phyloP scores from a whole-genome alignment of 2,797 vertebrate genomes.

The Alcedo atthis region DNA sequence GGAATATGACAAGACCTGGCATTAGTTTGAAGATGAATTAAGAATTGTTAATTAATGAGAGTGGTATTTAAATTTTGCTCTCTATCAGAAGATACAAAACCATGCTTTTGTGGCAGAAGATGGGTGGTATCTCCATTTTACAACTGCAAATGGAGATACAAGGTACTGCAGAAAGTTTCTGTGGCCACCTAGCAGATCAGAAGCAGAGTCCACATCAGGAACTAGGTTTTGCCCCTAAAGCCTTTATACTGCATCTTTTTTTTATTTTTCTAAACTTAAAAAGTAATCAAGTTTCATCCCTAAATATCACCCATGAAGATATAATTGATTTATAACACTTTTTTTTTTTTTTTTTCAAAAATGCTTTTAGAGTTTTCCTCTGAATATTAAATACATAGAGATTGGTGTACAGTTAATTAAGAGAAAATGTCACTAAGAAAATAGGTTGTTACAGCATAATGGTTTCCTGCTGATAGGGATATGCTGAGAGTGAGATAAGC shows the following conservation, averaged over 20 bases:
- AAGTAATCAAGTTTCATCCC: background rate
- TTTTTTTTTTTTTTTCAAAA: constrained; percentile 29
- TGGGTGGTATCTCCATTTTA: background rate
- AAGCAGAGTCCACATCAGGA: background rate
- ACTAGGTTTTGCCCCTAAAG: background rate
- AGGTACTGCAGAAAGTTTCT: background rate
- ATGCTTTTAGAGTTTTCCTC: constrained; percentile 16
- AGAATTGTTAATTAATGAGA: background rate
- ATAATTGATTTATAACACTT: background rate
- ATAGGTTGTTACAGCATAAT: constrained; percentile 62
- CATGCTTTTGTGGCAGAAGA: background rate
- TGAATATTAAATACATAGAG: constrained; percentile 50
- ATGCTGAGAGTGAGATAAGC: constrained; percentile 73
- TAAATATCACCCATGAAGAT: background rate
- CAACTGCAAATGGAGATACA: background rate
- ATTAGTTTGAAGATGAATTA: background rate
- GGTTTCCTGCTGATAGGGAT: constrained; percentile 67
- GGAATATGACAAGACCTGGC: background rate
- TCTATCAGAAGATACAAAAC: background rate
- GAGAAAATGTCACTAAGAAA: constrained; percentile 74
- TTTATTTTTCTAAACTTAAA: background rate
- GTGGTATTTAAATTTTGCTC: constrained; percentile 4
- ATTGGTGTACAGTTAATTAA: constrained; percentile 71
- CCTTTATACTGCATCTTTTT: background rate
- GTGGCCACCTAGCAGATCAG: background rate